Evolutionary conservation across 2,797 vertebrate species (phyloP), one percentile per base, ranked within the genome.

Genomic region (Euthynnus affinis): DNA sequence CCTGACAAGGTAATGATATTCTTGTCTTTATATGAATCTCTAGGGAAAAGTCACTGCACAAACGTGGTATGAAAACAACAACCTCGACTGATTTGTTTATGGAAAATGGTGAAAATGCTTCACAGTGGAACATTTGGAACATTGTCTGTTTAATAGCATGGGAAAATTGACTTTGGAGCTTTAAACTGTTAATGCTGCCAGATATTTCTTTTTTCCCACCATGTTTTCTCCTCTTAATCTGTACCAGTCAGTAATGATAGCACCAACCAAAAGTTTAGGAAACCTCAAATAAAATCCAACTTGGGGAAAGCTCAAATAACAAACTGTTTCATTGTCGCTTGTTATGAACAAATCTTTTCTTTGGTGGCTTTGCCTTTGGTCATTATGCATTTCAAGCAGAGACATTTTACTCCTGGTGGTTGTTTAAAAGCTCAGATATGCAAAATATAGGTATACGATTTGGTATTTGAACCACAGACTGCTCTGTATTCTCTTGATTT

Each of bases 51-150:
- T 14, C 0, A 0, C 14, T 58, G 20, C 40, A 57, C 22, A 62
- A 76, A 85, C 63, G 57, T 1, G 2, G 6, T 8, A 22, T 5
- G 68, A 56, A 77, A 76, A 68, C 46, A 72, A 37, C 52, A 70
- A 42, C 20, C 44, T 25, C 20, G 29, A 60, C 17, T 51, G 62
- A 62, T 75, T 76, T 76, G 71, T 71, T 71, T 80, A 53, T 74
- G 83, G 80, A 85, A 83, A 77, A 49, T 13, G 9, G 20, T 32
- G n/a, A 64, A 83, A 77, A 78, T 65, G 40, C n/a, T 69, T 53
- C 4, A 9, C 37, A 40, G 69, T 27, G 25, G 42, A 68, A 78
- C 62, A 60, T 67, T 83, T 59, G 55, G 46, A 56, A 15, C 7
- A 20, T 18, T 51, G 49, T 76, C 22, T 22, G 42, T 83, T 70